These are phyloP conservation scores for Aspidapion aeneum DNA, from an alignment of 2,888 invertebrate species.

Conservation along the genomic window DNA sequence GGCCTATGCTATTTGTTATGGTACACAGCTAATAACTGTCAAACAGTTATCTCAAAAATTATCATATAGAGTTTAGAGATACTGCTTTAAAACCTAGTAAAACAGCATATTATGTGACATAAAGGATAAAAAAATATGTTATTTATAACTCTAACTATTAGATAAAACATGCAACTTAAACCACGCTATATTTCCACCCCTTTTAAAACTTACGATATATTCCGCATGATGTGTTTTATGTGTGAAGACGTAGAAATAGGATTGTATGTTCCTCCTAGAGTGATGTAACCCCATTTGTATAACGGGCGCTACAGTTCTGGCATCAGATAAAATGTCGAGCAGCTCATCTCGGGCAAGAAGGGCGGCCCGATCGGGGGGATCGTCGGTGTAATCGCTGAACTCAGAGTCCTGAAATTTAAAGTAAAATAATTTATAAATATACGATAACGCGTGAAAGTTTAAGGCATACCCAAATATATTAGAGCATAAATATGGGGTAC, in stretches of 20 bases:
- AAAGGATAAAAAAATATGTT: too few relatives aligned
- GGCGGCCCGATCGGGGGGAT: constrained; percentile 37
- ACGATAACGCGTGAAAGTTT: neutral
- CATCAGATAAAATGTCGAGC: constrained; percentile 86
- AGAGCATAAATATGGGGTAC: too few relatives aligned
- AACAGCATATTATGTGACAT: too few relatives aligned
- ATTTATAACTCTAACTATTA: too few relatives aligned
- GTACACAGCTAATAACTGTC: too few relatives aligned
- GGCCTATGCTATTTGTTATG: too few relatives aligned
- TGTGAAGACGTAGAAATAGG: constrained; percentile 85
- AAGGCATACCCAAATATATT: too few relatives aligned
- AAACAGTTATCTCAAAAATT: too few relatives aligned
- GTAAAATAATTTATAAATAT: constrained; percentile 6
- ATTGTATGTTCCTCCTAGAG: constrained; percentile 68
- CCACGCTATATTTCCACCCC: too few relatives aligned
- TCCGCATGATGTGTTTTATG: constrained; percentile 80
- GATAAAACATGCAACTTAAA: too few relatives aligned
- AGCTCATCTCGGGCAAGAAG: constrained; percentile 62
- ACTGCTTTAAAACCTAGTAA: too few relatives aligned
- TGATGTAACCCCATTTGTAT: constrained; percentile 74
- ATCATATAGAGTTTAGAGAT: too few relatives aligned
- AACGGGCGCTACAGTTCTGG: constrained; percentile 79
- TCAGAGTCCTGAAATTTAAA: constrained; percentile 30
- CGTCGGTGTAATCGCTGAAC: constrained; percentile 22
- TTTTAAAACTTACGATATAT: constrained; percentile 63